These are phyloP conservation scores for Seladonia tumulorum DNA, from an alignment of 2,888 invertebrate genomes.

Conservation along the genomic window DNA sequence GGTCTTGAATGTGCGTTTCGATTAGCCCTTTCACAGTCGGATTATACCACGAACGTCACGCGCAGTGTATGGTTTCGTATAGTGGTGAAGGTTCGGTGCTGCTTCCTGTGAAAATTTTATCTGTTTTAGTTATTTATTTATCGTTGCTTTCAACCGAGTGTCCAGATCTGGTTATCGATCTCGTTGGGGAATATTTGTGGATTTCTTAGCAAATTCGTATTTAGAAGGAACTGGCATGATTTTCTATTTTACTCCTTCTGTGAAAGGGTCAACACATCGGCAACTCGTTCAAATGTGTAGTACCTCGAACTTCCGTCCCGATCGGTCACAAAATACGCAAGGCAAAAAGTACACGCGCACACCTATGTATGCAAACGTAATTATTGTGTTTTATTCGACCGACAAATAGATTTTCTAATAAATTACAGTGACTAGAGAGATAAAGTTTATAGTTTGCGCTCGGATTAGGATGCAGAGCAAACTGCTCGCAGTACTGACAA, in stretches of 20 bases:
- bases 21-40: conserved; percentile 12
- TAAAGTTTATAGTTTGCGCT: no score
- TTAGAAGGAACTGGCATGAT: neutral
- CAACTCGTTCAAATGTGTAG: neutral
- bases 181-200: neutral
- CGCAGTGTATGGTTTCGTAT: neutral
- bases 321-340: no score
- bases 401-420: no score
- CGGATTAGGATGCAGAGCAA: no score
- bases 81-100: neutral
- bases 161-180: neutral
- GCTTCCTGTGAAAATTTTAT: neutral
- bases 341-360: no score
- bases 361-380: no score
- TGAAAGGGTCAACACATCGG: neutral
- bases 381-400: no score
- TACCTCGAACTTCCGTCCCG: neutral
- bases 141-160: no score
- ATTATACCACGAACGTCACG: neutral
- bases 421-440: no score
- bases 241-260: neutral
- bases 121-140: no score
- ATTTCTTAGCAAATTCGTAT: neutral
- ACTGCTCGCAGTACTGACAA: no score
- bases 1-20: neutral